Percentiles rank a stretch among this genome's conserved stretches.
These are phyloP conservation scores for Xenops minutus DNA, from an alignment of 2,797 vertebrate species.

Conservation along the genomic window DNA sequence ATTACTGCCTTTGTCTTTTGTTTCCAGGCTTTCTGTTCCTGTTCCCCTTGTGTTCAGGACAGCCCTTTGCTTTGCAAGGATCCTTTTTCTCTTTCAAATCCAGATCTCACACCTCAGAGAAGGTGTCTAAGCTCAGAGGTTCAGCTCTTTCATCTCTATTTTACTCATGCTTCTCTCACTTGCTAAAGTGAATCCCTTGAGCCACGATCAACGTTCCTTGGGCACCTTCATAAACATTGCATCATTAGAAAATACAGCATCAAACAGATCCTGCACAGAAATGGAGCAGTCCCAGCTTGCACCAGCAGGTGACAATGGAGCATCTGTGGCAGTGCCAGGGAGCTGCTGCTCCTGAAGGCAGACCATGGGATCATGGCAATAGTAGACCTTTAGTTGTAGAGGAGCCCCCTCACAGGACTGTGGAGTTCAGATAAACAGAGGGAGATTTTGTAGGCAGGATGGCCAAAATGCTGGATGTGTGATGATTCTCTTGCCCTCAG, in stretches of 20 bases:
- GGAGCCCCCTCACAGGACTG: neutral
- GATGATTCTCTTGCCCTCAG: neutral
- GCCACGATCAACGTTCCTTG: neutral
- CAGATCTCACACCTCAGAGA: neutral
- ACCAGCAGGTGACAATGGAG: neutral
- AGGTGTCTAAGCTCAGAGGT: neutral
- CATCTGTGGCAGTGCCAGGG: neutral
- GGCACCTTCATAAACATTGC: neutral
- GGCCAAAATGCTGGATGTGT: neutral
- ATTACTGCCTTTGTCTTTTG: neutral
- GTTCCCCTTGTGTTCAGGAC: neutral
- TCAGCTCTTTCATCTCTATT: neutral
- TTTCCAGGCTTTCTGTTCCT: neutral
- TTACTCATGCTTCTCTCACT: neutral
- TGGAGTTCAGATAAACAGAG: neutral
- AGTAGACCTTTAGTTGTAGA: neutral
- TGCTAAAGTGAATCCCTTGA: neutral
- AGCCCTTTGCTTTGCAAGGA: neutral
- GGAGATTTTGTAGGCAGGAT: neutral
- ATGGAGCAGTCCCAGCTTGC: neutral
- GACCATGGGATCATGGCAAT: neutral
- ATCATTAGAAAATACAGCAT: neutral
- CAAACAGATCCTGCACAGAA: neutral
- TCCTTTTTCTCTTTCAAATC: neutral
- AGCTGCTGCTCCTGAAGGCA: neutral